Percentiles rank a stretch among this genome's conserved stretches.
These are phyloP conservation scores for Strongylocentrotus purpuratus DNA, from an alignment of 35 echinoderm and acorn worm species.

Conservation along the genomic window DNA sequence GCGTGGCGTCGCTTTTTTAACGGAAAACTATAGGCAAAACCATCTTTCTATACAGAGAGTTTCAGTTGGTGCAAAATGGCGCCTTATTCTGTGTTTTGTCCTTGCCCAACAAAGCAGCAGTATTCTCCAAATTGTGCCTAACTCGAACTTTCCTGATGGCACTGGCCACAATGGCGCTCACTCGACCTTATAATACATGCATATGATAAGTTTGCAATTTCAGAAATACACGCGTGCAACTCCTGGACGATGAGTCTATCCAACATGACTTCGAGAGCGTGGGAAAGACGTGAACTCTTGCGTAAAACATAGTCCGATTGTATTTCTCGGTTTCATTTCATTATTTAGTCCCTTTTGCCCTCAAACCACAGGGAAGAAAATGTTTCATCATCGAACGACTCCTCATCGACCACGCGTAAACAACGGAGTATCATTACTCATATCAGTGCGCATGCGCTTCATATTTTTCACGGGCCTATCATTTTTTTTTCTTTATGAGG, in stretches of 20 bases:
- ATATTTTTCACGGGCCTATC: not conserved
- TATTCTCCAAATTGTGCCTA: too few relatives aligned
- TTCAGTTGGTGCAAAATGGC: too few relatives aligned
- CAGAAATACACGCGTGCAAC: not conserved
- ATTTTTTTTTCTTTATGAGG: not conserved
- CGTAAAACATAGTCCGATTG: slow-evolving; percentile 41
- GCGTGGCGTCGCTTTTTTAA: too few relatives aligned
- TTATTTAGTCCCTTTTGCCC: slow-evolving; percentile 33
- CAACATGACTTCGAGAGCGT: slow-evolving; percentile 12
- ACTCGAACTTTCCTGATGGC: too few relatives aligned
- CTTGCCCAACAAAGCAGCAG: too few relatives aligned
- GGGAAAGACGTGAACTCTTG: not conserved
- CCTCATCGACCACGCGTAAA: not conserved
- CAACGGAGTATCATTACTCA: slow-evolving; percentile 23
- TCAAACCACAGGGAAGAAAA: not conserved
- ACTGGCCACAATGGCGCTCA: not conserved
- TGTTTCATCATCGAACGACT: not conserved
- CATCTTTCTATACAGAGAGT: too few relatives aligned
- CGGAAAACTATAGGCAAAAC: too few relatives aligned
- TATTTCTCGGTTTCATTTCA: slow-evolving; percentile 44
- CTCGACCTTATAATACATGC: not conserved
- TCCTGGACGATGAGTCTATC: not conserved
- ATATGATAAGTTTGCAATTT: not conserved
- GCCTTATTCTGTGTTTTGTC: too few relatives aligned
- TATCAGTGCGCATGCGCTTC: not conserved